A percentile compares a stretch with the other conserved stretches of the same genome.
phyloP scores from a whole-genome alignment of 1,140 invertebrate species.

The Leptinotarsa defecta region DNA sequence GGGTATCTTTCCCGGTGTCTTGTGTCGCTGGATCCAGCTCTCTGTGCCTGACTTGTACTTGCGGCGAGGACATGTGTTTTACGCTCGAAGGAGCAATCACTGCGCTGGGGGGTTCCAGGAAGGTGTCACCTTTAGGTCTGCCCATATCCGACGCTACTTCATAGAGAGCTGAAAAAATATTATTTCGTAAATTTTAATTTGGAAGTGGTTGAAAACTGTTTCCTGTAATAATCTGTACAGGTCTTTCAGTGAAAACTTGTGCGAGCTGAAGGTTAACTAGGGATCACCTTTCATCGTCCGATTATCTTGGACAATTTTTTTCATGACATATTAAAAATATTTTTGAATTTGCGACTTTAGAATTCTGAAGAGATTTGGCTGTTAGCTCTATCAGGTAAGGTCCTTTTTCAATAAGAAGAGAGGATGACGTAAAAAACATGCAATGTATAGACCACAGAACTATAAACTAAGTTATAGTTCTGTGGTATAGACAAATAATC shows the following conservation, averaged over 20 bases:
- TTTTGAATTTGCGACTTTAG: too few species aligned
- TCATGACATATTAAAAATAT: background rate
- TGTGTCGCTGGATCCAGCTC: slow-evolving; percentile 80
- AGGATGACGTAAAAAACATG: too few species aligned
- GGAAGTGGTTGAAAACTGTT: background rate
- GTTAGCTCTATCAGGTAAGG: too few species aligned
- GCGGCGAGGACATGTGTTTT: slow-evolving; percentile 74
- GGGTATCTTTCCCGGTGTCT: slow-evolving; percentile 91
- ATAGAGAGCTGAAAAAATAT: slow-evolving; percentile 66
- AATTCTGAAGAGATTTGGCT: too few species aligned
- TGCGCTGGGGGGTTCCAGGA: slow-evolving; percentile 67
- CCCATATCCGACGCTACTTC: slow-evolving; percentile 77
- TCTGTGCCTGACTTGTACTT: slow-evolving; percentile 71
- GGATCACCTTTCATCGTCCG: too few species aligned
- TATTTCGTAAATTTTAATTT: slow-evolving; percentile 7
- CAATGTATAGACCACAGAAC: background rate
- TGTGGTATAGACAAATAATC: too few species aligned
- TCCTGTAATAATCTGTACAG: too few species aligned
- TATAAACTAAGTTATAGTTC: too few species aligned
- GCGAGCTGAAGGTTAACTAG: background rate
- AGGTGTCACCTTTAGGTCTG: slow-evolving; percentile 63
- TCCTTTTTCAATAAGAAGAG: too few species aligned
- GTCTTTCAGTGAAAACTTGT: too few species aligned
- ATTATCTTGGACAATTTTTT: too few species aligned
- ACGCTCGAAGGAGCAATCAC: slow-evolving; percentile 81